Base-by-base conservation (phyloP, 2,113 vertebrate genomes). In the Ciconia boyciana region DNA sequence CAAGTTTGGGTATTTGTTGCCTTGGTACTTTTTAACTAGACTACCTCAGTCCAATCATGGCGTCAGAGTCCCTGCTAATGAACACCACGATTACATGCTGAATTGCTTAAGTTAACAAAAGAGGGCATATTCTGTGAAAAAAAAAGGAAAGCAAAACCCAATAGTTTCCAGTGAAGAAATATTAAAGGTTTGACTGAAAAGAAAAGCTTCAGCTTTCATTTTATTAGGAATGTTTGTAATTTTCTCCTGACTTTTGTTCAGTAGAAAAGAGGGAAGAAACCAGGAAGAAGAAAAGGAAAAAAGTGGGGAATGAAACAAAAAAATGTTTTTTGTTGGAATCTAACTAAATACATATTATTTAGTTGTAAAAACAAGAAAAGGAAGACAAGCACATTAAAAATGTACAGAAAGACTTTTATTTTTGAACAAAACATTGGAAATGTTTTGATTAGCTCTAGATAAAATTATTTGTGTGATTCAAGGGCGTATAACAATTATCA, bases 121-220 rank as follows among this genome's bases (percentile, higher is more conserved):
- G 18, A 72, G 2, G 14, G 3, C 15, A 44, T 55, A 81, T 31
- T 24, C 16, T 60, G 10, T 49, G 32, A 49, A 21, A n/a, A 17
- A 36, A 20, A 34, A 18, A 44, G 2, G 6, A 54, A 34, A 75
- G 3, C 2, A 48, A 66, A 91, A 78, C 0, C 1, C 5, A 10
- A 19, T 49, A 15, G 8, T 51, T 88, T 88, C 34, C 29, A 87
- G 11, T 72, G 49, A 80, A 60, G 8, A 85, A 79, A 46, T 68
- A 71, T 11, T 68, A 34, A 66, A 57, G 2, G 2, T 24, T 49
- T 60, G 34, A 79, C 11, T 39, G 58, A 76, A 87, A 75, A 75
- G 14, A 55, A 75, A 75, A 79, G 1, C 3, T 57, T 70, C 16
- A 32, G 5, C 13, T 69, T 92, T 76, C 7, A 22, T 83, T 72